Conservation (phyloP, 2,888 invertebrate genomes). For the Ormia ochracea region DNA sequence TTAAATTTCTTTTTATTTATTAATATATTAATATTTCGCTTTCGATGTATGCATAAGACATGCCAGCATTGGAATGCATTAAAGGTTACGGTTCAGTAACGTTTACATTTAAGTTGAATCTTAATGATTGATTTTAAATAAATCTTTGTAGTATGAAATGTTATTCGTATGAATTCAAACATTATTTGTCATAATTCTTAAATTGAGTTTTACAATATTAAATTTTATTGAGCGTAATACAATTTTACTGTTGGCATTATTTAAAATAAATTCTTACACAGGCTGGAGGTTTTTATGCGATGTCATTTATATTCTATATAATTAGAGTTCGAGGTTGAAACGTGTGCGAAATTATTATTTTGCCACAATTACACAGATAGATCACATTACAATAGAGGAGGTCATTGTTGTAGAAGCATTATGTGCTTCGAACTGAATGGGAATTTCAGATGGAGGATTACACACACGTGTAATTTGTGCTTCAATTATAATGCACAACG, state of each 20-base stretch:
- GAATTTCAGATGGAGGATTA: too few relatives aligned
- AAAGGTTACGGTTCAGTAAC: background rate
- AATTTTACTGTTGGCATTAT: slow-evolving; percentile 13
- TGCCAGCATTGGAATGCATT: background rate
- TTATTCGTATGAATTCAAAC: background rate
- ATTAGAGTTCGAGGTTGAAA: background rate
- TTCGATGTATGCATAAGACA: background rate
- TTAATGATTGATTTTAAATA: slow-evolving; percentile 4
- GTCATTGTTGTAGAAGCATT: background rate
- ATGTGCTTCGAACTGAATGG: background rate
- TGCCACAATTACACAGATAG: background rate
- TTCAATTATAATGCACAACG: too few relatives aligned
- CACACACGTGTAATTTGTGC: too few relatives aligned
- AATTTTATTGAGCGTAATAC: background rate
- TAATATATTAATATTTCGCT: too few relatives aligned
- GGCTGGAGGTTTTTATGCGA: background rate
- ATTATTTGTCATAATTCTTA: slow-evolving; percentile 1
- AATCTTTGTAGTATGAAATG: background rate
- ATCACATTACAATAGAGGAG: background rate
- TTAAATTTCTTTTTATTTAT: too few relatives aligned
- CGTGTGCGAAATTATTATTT: background rate
- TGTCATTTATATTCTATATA: background rate
- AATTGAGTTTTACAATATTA: slow-evolving; percentile 14
- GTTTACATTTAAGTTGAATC: background rate
- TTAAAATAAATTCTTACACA: slow-evolving; percentile 14